Conservation (phyloP, 2,797 vertebrate genomes). For the Argentina silus region DNA sequence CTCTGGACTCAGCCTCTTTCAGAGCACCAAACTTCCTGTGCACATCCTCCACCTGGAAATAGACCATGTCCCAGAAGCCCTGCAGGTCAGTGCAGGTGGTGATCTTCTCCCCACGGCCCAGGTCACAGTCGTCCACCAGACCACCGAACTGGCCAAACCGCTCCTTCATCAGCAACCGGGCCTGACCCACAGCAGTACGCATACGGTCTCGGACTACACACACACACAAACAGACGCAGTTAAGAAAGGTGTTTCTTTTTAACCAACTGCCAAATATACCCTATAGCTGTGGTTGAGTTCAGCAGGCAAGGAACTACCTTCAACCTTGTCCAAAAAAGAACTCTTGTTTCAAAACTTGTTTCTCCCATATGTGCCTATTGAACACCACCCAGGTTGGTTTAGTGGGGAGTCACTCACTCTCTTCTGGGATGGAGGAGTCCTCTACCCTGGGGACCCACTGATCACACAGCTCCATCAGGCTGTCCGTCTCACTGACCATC, state of each 20-base stretch:
- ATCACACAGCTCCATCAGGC: constrained; percentile 70
- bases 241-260: not conserved
- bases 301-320: no score
- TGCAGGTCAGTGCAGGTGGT: constrained; percentile 88
- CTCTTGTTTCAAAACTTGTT: no score
- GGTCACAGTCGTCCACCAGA: constrained; percentile 90
- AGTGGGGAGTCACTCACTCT: constrained; percentile 78
- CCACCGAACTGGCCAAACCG: constrained; percentile 92
- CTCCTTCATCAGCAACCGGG: constrained; percentile 88
- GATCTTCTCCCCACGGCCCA: constrained; percentile 86
- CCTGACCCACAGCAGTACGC: constrained; percentile 89
- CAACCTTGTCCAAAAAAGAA: no score
- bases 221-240: not conserved
- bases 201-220: constrained; percentile 86
- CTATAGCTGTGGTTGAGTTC: no score
- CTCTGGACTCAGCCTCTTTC: constrained; percentile 80
- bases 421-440: constrained; percentile 86
- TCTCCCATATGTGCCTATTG: no score
- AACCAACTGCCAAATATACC: no score
- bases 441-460: constrained; percentile 85
- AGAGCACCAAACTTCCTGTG: constrained; percentile 86
- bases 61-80: constrained; percentile 98
- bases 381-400: no score
- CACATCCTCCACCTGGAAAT: constrained; percentile 92
- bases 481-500: constrained; percentile 79